phyloP scores from a whole-genome alignment of 2,113 vertebrate species.

The Halcyon senegalensis region DNA sequence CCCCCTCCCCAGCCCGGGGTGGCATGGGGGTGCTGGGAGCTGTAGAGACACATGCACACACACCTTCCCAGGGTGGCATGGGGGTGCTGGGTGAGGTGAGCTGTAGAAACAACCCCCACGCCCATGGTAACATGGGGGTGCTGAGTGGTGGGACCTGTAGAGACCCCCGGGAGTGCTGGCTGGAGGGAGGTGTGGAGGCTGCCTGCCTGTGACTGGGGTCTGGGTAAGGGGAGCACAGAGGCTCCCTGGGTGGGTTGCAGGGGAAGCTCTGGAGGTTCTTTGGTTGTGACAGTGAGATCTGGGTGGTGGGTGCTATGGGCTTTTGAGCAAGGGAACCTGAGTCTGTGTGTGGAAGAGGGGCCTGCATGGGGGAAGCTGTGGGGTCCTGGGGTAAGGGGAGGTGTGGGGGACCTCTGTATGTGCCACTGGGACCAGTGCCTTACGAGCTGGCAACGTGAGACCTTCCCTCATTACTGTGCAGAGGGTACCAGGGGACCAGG shows the following conservation, averaged over 20 bases:
- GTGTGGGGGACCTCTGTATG: too few relatives aligned
- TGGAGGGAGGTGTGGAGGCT: background rate
- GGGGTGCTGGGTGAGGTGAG: background rate
- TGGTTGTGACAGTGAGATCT: background rate
- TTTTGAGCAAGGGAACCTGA: background rate
- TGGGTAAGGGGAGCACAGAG: background rate
- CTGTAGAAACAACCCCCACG: background rate
- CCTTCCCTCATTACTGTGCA: background rate
- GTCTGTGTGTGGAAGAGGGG: background rate
- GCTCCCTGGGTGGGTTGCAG: background rate
- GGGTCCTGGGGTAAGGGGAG: background rate
- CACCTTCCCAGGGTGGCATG: too few relatives aligned
- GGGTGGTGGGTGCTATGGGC: background rate
- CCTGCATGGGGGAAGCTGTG: too few relatives aligned
- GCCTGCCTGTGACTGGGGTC: background rate
- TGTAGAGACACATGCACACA: background rate
- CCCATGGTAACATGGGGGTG: too few relatives aligned
- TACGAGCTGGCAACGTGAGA: background rate
- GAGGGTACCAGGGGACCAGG: background rate
- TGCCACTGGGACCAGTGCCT: background rate
- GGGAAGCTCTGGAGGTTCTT: background rate
- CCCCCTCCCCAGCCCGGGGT: too few relatives aligned
- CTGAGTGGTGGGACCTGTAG: background rate
- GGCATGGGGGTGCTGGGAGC: background rate
- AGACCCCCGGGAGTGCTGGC: background rate